Evolutionary conservation across 2,113 vertebrate genomes (phyloP), one percentile per base, ranked within the genome.

Genomic region (Nematolebias whitei): DNA sequence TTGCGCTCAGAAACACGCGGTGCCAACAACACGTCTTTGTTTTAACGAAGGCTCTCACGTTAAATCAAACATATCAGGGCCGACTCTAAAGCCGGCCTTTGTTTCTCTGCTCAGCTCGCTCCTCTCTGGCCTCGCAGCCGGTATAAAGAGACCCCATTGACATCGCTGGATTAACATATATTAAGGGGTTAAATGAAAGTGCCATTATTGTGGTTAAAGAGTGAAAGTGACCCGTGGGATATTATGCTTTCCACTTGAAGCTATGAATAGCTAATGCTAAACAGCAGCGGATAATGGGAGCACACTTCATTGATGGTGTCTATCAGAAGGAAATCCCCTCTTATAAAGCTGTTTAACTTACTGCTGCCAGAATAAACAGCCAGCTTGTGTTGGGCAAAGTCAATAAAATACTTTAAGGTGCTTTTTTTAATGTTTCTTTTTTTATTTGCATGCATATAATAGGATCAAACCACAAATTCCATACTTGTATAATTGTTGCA

Each of bases 111-210:
- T 79, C 65, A 26, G 80, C 78, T 84, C 71, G 8, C 23, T 80
- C 49, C 53, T 76, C 41, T 44, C 61, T 32, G 68, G 78, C 82
- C 86, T 79, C 79, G 85, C 64, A 63, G 75, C 80, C 78, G 78
- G 71, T 80, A 84, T 85, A 86, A 91, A 89, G 82, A 85, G 84
- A 85, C 85, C 76, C 82, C 87, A 86, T 87, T 90, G 89, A 90
- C 88, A 89, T 85, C 52, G 78, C 57, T 76, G 83, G 85, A 85
- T 91, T 91, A 88, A 86, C 89, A 90, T 89, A 89, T 76, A 90
- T 87, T 90, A 90, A 85, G 84, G 85, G 88, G 89, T 90, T 91
- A 89, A 90, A 89, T 88, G 80, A 83, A 88, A 87, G 83, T 82
- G 72, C 83, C 84, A 87, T 88, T 76, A 83, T 84, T 87, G 78